Base-by-base conservation (phyloP, 2,797 vertebrate species). In the Gambusia yucatana region DNA sequence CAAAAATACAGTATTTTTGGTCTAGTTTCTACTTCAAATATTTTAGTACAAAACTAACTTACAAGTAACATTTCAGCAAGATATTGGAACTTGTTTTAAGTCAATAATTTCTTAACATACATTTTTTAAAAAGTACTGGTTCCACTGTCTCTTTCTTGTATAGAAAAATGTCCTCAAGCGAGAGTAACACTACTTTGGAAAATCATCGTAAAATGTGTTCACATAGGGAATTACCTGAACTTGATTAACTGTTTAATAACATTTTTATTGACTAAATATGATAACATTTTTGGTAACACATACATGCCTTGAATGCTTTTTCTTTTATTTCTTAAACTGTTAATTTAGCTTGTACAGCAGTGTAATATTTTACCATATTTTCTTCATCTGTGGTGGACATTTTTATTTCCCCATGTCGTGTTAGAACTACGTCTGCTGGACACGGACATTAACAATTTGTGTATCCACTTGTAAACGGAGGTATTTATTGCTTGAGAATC, bases 401-500 rank as follows among this genome's bases (percentile, higher is more conserved):
- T 67, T 25, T 67, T 22, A 39, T 67, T 61, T 83, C 76, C 84
- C 88, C 72, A 75, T 86, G 88, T 86, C 85, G 78, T 70, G 63
- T 55, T 77, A 28, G 61, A 63, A 41, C 47, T 44, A 72, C 52
- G 71, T 63, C 75, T 87, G 78, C 88, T 77, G 77, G 89, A 92
- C 80, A 75, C 83, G 59, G 73, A 84, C 86, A 73, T 81, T 84
- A 82, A 77, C 6, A 72, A 83, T 82, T 47, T 82, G 79, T 61
- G 83, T 81, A 84, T 78, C 77, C 73, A 87, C 90, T 91, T 89
- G 93, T 92, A 87, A 91, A 91, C 80, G 88, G 84, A 94, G 90
- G 87, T 87, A 93, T 94, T 94, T 94, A 93, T 84, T 81, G 82
- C 91, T 80, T 82, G 84, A 82, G 71, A 79, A 63, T 89, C 73